Conservation (phyloP, 2,888 invertebrate genomes). For the Stenodera caucasica region DNA sequence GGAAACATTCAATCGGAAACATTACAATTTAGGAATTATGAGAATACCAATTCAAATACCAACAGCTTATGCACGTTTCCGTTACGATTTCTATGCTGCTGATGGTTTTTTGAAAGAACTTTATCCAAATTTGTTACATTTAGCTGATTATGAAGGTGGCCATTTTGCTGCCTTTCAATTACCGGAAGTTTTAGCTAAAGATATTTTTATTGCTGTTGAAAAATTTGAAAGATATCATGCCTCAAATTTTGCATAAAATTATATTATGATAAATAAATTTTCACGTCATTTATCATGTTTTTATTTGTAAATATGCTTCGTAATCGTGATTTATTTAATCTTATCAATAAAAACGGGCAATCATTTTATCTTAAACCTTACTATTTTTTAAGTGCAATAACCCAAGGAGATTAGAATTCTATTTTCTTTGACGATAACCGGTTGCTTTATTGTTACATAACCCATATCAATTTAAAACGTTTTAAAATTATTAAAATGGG, state of each 20-base stretch:
- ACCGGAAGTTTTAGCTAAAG: conserved; percentile 69
- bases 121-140: conserved; percentile 69
- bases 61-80: conserved; percentile 74
- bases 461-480: too few relatives aligned
- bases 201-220: conserved; percentile 66
- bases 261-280: neutral
- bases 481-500: too few relatives aligned
- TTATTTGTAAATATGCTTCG: neutral
- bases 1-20: conserved; percentile 57
- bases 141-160: conserved; percentile 67
- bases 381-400: neutral
- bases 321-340: neutral
- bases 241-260: neutral
- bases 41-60: conserved; percentile 63
- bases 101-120: conserved; percentile 62
- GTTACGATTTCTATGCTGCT: conserved; percentile 65
- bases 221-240: conserved; percentile 50
- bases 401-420: too few relatives aligned
- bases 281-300: neutral
- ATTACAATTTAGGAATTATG: conserved; percentile 24
- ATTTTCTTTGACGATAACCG: neutral
- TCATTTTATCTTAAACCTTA: neutral
- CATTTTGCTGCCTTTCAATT: conserved; percentile 84
- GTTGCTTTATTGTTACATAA: too few relatives aligned
- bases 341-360: neutral